Evolutionary conservation across 2,888 invertebrate genomes (phyloP), one percentile per base, ranked within the genome.

Genomic region (Thymelicus lineola): DNA sequence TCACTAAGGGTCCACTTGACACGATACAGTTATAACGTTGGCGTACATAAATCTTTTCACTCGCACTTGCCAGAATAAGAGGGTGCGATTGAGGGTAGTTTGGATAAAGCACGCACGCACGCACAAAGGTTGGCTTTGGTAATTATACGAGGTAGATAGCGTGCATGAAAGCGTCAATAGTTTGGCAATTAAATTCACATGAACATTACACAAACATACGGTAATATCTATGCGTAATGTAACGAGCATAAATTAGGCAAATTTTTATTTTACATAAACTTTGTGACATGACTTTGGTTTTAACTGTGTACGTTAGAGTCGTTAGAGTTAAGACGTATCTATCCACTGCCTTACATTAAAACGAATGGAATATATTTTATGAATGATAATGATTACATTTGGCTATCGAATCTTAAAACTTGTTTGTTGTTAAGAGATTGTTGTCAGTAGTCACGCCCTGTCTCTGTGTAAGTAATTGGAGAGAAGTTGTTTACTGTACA

Each of bases 1-100:
- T 15, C 48, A 48, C 48, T 63, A 50, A 63, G 69, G 69, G 69
- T 48, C 62, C 62, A 36, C 53, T 66, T 20, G n/a, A 61, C 38
- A 61, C 57, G 62, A 62, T 60, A 60, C 42, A 59, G 42, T 45
- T 55, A 61, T 55, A 50, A 53, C 36, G 55, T 14, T 42, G 55
- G 46, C 35, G 46, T 68, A 42, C 35, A 61, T 53, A 67, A 61
- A 61, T 67, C 17, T 55, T 61, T 45, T 48, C 53, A 61, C 61
- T 35, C 17, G 36, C 66, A 48, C 58, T 45, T 50, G 28, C 65
- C 20, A 20, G 36, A 36, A 36, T 42, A 35, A 35, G 35, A 60
- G 59, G 50, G 61, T 66, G 66, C 28, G 14, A 60, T 28, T 7
- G 50, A 59, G 48, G 36, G 48, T 48, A 58, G 14, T 48, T 28